These are phyloP conservation scores for Aspiorhynchus laticeps DNA, from an alignment of 2,113 vertebrate species.

Conservation along the genomic window DNA sequence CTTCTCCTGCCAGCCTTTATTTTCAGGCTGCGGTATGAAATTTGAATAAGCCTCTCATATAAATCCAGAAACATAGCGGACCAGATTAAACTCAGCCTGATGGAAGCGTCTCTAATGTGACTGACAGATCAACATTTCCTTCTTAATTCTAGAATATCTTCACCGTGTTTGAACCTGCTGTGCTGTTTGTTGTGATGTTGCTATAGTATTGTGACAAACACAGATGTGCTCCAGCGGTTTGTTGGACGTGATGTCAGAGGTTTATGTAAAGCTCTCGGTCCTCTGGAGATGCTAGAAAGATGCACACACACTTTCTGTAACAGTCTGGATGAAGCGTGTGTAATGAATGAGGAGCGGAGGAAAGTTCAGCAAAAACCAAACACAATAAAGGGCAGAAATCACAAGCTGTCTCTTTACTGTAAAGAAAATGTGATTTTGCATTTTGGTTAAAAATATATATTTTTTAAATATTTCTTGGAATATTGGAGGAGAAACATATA, in stretches of 20 bases:
- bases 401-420: neutral
- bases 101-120: neutral
- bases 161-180: neutral
- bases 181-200: slow-evolving; percentile 5
- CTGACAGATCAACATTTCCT: neutral
- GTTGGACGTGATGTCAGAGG: neutral
- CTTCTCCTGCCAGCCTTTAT: slow-evolving; percentile 37
- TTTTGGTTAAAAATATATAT: too few relatives aligned
- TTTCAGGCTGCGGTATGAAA: slow-evolving; percentile 48
- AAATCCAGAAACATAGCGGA: slow-evolving; percentile 48
- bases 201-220: neutral
- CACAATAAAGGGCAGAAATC: neutral
- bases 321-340: neutral
- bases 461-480: neutral
- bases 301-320: neutral
- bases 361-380: neutral
- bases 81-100: slow-evolving; percentile 5
- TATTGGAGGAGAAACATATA: neutral
- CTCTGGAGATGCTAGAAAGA: neutral
- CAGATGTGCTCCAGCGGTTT: neutral
- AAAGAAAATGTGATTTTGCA: neutral
- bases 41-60: slow-evolving; percentile 57
- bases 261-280: neutral
- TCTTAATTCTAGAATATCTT: neutral
- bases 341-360: neutral